Base-by-base conservation (phyloP, 2,888 invertebrate species). In the Temnothorax rugatulus region DNA sequence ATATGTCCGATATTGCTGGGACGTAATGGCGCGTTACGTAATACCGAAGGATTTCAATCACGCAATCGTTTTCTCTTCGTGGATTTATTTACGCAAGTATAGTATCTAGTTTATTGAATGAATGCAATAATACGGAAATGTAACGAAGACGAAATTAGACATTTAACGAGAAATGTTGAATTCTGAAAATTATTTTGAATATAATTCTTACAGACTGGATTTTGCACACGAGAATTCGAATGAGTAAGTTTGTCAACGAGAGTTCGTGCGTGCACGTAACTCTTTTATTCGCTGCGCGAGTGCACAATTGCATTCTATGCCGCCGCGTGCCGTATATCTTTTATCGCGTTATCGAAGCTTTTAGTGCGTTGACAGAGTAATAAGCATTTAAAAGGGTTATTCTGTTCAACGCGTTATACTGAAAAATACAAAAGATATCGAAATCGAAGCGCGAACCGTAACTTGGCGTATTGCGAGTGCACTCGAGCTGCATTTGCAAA, bases 1-100 rank as follows among this genome's bases (percentile, higher is more conserved):
- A 18, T 47, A 21, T 29, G 38, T 34, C 21, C 59, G 47, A 81
- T 81, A 71, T 71, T 71, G 21, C 59, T 3, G 15, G 71, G 21
- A 71, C 69, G 79, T 79, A 79, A 79, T 79, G 68, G 59, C 59
- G 79, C 71, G 71, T 81, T 81, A 61, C 79, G 79, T 38, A 81
- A 81, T 50, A 21, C n/a, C 71, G 71, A 71, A 71, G 59, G 59
- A 81, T 81, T 81, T 50, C 71, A 81, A 69, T 81, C 50, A 71
- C 25, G 59, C 71, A 13, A 81, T 71, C 59, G 71, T 81, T 81
- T 79, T 71, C 71, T 81, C 79, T 15, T 81, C 9, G 59, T 15
- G 15, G 34, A 59, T 29, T 29, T 13, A 38, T 69, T 69, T 59
- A 29, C 69, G 57, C 66, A 34, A 34, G 34, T 25, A 34, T 21